Conservation (phyloP, 2,797 vertebrate genomes). For the Sylvilagus floridanus region DNA sequence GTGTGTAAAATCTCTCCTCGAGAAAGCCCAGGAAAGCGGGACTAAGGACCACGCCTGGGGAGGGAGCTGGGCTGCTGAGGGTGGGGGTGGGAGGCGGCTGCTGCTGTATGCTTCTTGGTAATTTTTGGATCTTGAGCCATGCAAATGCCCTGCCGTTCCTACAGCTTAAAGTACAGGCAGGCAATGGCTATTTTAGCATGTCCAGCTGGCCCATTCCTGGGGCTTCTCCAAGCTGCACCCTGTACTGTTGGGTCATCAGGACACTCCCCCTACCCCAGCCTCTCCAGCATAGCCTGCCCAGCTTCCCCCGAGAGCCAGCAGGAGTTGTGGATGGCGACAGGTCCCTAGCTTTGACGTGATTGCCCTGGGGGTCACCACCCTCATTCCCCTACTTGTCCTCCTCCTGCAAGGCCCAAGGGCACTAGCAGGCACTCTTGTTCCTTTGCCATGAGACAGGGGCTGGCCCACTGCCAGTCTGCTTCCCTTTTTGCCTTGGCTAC, state of each 20-base stretch:
- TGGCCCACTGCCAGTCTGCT: neutral
- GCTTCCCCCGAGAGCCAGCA: neutral
- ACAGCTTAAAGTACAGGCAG: neutral
- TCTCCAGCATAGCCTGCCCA: neutral
- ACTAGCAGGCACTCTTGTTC: neutral
- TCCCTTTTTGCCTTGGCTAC: neutral
- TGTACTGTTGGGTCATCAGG: neutral
- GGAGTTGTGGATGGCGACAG: neutral
- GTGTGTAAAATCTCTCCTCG: neutral
- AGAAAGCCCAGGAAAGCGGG: neutral
- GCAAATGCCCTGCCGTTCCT: neutral
- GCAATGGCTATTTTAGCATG: neutral
- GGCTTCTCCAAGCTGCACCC: neutral
- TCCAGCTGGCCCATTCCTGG: neutral
- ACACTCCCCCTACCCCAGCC: neutral
- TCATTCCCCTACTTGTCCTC: neutral
- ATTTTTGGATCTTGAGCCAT: no score
- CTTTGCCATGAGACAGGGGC: neutral
- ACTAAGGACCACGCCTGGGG: neutral
- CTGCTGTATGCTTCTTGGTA: neutral
- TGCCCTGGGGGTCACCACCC: neutral
- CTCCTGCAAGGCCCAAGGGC: neutral
- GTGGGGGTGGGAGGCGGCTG: neutral
- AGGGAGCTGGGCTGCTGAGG: neutral
- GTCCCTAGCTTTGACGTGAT: neutral